Base-by-base conservation (phyloP, 2,797 vertebrate genomes). In the Peromyscus eremicus region DNA sequence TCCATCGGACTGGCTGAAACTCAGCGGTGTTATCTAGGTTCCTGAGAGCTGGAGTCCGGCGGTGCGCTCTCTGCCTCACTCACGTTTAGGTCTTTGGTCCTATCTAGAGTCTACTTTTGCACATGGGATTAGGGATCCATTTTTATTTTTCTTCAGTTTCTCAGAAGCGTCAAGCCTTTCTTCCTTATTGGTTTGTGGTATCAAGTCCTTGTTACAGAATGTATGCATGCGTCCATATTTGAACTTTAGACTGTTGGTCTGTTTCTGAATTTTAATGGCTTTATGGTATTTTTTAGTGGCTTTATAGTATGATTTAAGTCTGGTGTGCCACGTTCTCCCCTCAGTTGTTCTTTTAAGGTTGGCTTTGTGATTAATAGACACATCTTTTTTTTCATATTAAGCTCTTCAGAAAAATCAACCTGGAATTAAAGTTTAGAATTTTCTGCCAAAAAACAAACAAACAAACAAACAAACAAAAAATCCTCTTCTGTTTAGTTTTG, bases 341-440 rank as follows among this genome's bases (percentile, higher is more conserved):
- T n/a, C 6, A 25, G 4, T 46, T n/a, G 34, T 52, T 85, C 62
- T 43, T 68, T 85, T 68, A 85, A 68, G 43, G 43, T n/a, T 49
- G 64, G 21, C 32, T 68, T 68, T 34, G 75, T 46, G 5, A 46
- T 66, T 13, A 49, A n/a, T 52, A 52, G 46, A 70, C 66, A 52
- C 49, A 12, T 16, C 83, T 27, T 68, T 75, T 70, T 62, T 57
- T 29, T 46, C 5, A 60, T 75, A 46, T 34, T 66, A 66, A 68
- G 32, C 34, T 52, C 49, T n/a, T 52, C 19, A 86, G 21, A 90
- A 91, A 89, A 89, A 76, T 68, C 13, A 17, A 87, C 13, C 29
- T 91, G 40, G 60, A 91, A 80, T 92, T 60, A 46, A 55, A 88
- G 34, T 80, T 92, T 66, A 46, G 60, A 92, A 75, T 71, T 8